Evolutionary conservation across 2,797 vertebrate genomes (phyloP).

Genomic region (Arvicola amphibius): DNA sequence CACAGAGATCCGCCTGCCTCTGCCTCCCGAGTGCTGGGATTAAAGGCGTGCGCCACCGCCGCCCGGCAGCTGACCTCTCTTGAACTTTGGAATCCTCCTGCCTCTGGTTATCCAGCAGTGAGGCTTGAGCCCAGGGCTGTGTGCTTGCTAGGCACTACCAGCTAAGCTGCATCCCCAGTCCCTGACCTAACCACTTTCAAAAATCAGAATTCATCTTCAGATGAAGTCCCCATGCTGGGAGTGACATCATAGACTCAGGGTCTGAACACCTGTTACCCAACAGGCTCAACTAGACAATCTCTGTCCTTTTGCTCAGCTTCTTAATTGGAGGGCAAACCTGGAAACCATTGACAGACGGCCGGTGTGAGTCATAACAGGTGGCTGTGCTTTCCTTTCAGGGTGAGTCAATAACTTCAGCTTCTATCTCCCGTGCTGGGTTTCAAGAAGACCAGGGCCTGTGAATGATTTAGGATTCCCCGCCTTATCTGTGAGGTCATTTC

Average conservation of each 20-base stretch:
- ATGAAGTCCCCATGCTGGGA: not conserved
- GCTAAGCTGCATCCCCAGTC: not conserved
- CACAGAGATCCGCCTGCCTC: no score
- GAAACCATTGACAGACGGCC: slow-evolving; percentile 5
- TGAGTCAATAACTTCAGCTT: slow-evolving; percentile 32
- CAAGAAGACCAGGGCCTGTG: slow-evolving; percentile 39
- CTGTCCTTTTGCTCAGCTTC: slow-evolving; percentile 1
- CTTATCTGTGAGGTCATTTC: slow-evolving; percentile 2
- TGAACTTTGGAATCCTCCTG: not conserved
- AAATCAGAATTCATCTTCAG: slow-evolving; percentile 7
- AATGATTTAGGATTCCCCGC: not conserved
- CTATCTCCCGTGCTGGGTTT: slow-evolving; percentile 40
- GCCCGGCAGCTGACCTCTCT: not conserved
- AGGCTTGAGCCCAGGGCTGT: not conserved
- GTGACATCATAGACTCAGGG: not conserved
- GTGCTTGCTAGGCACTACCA: not conserved
- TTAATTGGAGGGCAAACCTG: slow-evolving; percentile 24
- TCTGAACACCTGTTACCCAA: not conserved
- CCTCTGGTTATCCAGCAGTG: not conserved
- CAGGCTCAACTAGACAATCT: not conserved
- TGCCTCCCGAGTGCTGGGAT: no score
- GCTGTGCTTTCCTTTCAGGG: slow-evolving; percentile 28
- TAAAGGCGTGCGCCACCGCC: no score
- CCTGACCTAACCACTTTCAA: not conserved
- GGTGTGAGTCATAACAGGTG: slow-evolving; percentile 49